These are phyloP conservation scores for Microplitis manilae DNA, from an alignment of 2,888 invertebrate genomes.

Conservation along the genomic window DNA sequence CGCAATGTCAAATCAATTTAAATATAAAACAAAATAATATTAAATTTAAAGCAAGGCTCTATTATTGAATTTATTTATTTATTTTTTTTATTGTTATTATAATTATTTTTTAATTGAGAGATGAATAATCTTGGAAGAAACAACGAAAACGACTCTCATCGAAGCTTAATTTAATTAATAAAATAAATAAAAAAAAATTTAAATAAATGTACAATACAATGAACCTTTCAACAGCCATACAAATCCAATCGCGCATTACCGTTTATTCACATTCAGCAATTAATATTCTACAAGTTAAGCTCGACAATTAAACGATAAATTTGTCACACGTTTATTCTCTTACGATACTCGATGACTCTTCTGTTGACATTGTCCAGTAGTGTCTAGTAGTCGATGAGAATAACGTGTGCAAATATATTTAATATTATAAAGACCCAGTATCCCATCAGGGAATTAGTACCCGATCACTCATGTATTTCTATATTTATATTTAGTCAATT, in stretches of 20 bases:
- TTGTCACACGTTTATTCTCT: background rate
- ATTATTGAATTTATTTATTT: background rate
- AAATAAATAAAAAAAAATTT: slow-evolving; percentile 10
- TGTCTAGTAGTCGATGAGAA: slow-evolving; percentile 3
- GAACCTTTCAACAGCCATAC: slow-evolving; percentile 22
- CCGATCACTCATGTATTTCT: background rate
- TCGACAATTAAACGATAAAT: background rate
- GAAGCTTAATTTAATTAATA: slow-evolving; percentile 39
- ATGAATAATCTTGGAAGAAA: slow-evolving; percentile 53
- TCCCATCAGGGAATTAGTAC: no score
- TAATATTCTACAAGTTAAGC: slow-evolving; percentile 12
- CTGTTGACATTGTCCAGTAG: background rate
- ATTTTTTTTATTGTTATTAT: slow-evolving; percentile 26
- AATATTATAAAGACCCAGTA: no score
- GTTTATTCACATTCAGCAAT: slow-evolving; percentile 45
- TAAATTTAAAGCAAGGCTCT: background rate
- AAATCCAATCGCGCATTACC: slow-evolving; percentile 23
- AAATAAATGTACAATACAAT: background rate
- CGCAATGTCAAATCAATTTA: background rate
- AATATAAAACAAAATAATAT: slow-evolving; percentile 8
- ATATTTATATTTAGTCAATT: no score
- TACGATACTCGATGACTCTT: background rate
- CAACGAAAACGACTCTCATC: slow-evolving; percentile 50
- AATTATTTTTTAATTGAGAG: background rate
- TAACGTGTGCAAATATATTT: slow-evolving; percentile 24